Evolutionary conservation across 2,888 invertebrate species (phyloP).

Genomic region (Drosophila antonietae): DNA sequence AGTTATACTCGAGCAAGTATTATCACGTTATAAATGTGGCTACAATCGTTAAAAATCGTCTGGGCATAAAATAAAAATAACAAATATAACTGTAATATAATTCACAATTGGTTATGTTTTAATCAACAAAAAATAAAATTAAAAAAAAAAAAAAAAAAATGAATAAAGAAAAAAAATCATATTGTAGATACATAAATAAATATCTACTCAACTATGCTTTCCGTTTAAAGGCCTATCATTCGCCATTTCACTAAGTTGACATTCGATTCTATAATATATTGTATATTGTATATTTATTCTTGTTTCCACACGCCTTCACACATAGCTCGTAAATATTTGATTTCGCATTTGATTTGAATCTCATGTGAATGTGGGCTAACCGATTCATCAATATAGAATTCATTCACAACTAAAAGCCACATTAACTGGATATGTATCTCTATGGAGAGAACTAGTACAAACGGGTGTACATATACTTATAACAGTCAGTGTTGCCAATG

Average conservation of each 20-base stretch:
- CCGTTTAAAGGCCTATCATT: constrained; percentile 18
- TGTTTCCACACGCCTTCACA: not conserved
- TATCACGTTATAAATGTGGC: constrained; percentile 63
- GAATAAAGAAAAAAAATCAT: not conserved
- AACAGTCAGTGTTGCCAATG: constrained; percentile 40
- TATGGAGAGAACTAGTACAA: constrained; percentile 46
- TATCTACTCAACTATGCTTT: constrained; percentile 25
- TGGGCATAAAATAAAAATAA: constrained; percentile 24
- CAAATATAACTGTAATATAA: constrained; percentile 42
- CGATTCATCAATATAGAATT: constrained; percentile 17
- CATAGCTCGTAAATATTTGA: not conserved
- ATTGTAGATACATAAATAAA: constrained; percentile 23
- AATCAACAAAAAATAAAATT: constrained; percentile 4
- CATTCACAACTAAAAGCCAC: constrained; percentile 14
- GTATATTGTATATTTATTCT: not conserved
- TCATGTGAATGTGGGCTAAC: constrained; percentile 22
- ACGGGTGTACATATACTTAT: constrained; percentile 52
- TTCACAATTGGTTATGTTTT: constrained; percentile 21
- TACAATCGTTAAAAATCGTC: constrained; percentile 45
- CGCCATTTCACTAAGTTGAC: constrained; percentile 3
- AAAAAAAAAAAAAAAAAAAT: not conserved
- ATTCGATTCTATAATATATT: constrained; percentile 1
- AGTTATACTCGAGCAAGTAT: constrained; percentile 56
- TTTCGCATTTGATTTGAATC: not conserved
- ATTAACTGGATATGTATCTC: constrained; percentile 24